Evolutionary conservation across 2,797 vertebrate species (phyloP).

Genomic region (Anas georgica): DNA sequence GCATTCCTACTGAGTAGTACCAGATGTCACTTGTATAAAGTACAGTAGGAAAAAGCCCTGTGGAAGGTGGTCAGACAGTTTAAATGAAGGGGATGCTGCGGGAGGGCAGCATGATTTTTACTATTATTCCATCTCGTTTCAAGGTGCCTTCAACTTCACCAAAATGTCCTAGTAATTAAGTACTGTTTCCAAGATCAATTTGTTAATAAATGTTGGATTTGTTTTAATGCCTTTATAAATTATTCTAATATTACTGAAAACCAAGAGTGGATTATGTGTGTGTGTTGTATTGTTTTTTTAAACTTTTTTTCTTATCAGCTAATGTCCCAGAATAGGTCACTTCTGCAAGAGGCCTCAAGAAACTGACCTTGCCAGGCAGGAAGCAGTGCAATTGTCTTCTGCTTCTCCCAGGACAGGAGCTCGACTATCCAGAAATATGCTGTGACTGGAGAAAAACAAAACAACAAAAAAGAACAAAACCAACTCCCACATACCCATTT

Average conservation of each 20-base stretch:
- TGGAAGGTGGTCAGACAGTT: not conserved
- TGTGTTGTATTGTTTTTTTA: not conserved
- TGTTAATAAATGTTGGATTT: slow-evolving; percentile 41
- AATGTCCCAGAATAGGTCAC: rapidly evolving
- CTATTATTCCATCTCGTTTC: not conserved
- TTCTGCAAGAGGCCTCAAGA: not conserved
- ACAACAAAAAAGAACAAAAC: not conserved
- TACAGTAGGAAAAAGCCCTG: not conserved
- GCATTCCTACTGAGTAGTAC: not conserved
- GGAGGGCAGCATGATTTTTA: not conserved
- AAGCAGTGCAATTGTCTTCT: rapidly evolving
- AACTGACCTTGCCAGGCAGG: not conserved
- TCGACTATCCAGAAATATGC: not conserved
- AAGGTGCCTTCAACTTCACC: slow-evolving; percentile 62
- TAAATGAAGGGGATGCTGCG: not conserved
- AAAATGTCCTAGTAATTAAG: slow-evolving; percentile 18
- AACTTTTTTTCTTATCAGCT: not conserved
- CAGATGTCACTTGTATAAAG: not conserved
- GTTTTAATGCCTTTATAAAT: slow-evolving; percentile 69
- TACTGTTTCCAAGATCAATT: slow-evolving; percentile 20
- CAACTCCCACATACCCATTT: not conserved
- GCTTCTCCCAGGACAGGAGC: not conserved
- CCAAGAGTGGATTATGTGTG: rapidly evolving
- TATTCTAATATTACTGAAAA: slow-evolving; percentile 48
- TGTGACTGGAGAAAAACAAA: not conserved